Conservation (phyloP, 2,888 invertebrate species). For the Aporophyla nigra region DNA sequence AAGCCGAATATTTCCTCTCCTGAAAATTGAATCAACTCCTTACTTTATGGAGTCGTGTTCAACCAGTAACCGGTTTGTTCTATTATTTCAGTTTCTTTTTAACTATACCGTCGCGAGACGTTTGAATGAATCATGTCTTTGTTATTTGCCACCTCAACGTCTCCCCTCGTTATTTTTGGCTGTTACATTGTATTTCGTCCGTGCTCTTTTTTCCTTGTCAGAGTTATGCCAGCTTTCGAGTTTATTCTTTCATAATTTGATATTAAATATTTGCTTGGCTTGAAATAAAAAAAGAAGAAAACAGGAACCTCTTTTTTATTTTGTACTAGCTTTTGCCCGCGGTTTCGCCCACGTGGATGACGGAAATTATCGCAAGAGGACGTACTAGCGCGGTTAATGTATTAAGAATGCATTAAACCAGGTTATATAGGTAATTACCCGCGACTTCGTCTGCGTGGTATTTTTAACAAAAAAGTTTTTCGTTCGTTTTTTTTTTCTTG, state of each 20-base stretch:
- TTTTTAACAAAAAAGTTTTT: too few species aligned
- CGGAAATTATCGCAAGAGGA: too few species aligned
- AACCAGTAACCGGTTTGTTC: not conserved
- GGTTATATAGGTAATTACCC: too few species aligned
- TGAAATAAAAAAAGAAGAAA: too few species aligned
- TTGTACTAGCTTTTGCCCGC: too few species aligned
- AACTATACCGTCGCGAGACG: not conserved
- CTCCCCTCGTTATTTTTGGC: conserved; percentile 3
- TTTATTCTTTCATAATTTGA: conserved; percentile 17
- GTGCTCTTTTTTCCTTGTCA: conserved; percentile 16
- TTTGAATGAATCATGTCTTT: conserved; percentile 2
- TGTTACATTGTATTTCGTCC: conserved; percentile 34
- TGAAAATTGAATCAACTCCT: conserved; percentile 27
- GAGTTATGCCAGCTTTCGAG: conserved; percentile 10
- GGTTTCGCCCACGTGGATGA: too few species aligned
- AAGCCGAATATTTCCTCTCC: not conserved
- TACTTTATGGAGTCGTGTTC: conserved; percentile 13
- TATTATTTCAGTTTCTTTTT: not conserved
- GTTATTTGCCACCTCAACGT: conserved; percentile 29
- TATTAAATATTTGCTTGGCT: conserved; percentile 6
- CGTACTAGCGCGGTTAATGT: too few species aligned
- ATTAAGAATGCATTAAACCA: too few species aligned
- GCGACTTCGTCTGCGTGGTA: too few species aligned
- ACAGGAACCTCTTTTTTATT: too few species aligned
- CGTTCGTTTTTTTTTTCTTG: too few species aligned